A percentile compares a stretch with the other conserved stretches of the same genome.
Evolutionary conservation across 2,113 vertebrate genomes (phyloP).

Genomic region (Archilochus colubris): DNA sequence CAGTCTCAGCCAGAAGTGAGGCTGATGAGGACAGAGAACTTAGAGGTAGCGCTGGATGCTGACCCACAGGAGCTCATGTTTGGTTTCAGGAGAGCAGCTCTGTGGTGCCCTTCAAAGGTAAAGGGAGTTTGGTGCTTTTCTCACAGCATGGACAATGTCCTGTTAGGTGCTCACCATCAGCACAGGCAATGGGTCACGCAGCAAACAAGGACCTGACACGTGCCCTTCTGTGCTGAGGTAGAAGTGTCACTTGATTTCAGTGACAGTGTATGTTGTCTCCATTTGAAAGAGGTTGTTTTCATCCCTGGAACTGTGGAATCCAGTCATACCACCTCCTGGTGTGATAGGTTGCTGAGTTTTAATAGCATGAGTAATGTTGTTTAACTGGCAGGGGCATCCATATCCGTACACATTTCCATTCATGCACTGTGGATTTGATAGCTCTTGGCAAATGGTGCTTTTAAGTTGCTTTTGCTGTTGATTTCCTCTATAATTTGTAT

Average conservation of each 20-base stretch:
- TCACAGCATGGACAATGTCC: neutral
- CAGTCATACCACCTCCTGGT: neutral
- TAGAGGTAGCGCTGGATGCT: neutral
- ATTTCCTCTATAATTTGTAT: neutral
- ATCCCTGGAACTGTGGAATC: neutral
- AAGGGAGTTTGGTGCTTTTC: neutral
- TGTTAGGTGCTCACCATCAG: neutral
- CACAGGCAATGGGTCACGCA: neutral
- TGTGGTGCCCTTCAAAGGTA: neutral
- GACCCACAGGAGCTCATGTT: rapidly evolving
- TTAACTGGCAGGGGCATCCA: neutral
- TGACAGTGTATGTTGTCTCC: neutral
- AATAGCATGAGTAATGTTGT: neutral
- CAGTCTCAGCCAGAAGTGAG: neutral
- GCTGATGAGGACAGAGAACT: neutral
- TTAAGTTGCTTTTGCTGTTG: neutral
- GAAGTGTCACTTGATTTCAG: neutral
- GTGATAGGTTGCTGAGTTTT: neutral
- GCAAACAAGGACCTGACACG: rapidly evolving
- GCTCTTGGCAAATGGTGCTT: neutral
- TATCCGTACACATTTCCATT: rapidly evolving
- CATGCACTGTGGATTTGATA: neutral
- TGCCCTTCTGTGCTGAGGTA: neutral
- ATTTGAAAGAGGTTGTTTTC: neutral
- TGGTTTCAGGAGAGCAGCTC: neutral